Evolutionary conservation across 2,888 invertebrate species (phyloP).

Genomic region (Agrotis puta): DNA sequence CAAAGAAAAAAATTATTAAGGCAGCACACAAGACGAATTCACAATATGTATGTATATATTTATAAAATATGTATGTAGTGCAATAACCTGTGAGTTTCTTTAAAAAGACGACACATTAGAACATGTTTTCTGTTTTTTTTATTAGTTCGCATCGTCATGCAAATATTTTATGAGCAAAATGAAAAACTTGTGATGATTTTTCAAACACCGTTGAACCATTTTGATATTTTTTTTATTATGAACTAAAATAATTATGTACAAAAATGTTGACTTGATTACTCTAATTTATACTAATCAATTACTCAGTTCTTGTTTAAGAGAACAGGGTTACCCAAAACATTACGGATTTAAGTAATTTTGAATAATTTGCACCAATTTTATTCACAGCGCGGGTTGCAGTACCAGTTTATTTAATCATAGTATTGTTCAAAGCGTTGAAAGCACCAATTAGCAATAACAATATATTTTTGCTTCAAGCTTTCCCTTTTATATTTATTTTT

Average conservation of each 20-base stretch:
- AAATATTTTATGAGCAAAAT: slow-evolving; percentile 19
- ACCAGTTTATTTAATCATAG: slow-evolving; percentile 22
- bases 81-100: slow-evolving; percentile 44
- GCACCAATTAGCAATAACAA: slow-evolving; percentile 62
- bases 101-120: slow-evolving; percentile 47
- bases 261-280: background rate
- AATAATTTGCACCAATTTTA: slow-evolving; percentile 8
- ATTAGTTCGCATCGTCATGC: slow-evolving; percentile 45
- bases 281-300: background rate
- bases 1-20: background rate
- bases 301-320: background rate
- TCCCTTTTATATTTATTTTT: slow-evolving; percentile 28
- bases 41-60: slow-evolving; percentile 53
- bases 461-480: slow-evolving; percentile 39
- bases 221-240: background rate
- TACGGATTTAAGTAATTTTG: background rate
- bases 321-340: background rate
- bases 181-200: background rate
- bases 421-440: slow-evolving; percentile 57
- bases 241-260: background rate
- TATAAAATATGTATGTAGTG: slow-evolving; percentile 44
- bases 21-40: slow-evolving; percentile 48
- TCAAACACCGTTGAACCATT: slow-evolving; percentile 11
- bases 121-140: slow-evolving; percentile 19
- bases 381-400: background rate